Percentiles rank a stretch among this genome's conserved stretches.
These are phyloP conservation scores for Lagothrix lagotricha DNA, from an alignment of 2,797 vertebrate genomes.

Conservation along the genomic window DNA sequence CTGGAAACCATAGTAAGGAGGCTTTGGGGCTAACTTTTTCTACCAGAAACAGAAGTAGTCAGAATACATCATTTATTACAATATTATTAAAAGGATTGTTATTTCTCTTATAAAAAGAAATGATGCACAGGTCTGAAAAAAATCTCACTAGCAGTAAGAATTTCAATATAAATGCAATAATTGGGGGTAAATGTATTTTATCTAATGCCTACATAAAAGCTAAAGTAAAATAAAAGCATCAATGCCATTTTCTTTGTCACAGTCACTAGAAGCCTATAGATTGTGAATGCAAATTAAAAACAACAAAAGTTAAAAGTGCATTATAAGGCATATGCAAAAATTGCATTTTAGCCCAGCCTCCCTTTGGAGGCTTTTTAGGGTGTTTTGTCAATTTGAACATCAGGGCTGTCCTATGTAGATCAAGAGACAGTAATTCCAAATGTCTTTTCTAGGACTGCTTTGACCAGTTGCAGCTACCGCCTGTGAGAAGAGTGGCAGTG, in stretches of 20 bases:
- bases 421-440: rapidly evolving
- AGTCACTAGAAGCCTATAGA: not conserved
- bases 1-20: not conserved
- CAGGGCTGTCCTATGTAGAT: too few species aligned
- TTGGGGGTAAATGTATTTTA: not conserved
- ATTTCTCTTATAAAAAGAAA: not conserved
- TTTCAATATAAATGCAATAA: not conserved
- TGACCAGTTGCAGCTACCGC: not conserved
- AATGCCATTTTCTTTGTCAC: not conserved
- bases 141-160: not conserved
- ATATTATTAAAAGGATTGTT: not conserved
- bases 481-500: not conserved
- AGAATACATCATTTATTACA: not conserved
- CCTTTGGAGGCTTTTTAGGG: not conserved
- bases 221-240: not conserved
- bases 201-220: not conserved
- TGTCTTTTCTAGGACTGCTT: not conserved
- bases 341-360: not conserved
- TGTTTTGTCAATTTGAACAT: not conserved
- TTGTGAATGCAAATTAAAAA: not conserved
- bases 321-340: not conserved
- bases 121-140: not conserved
- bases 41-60: not conserved
- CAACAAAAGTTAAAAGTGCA: not conserved
- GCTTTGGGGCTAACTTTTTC: not conserved